Evolutionary conservation across 2,113 vertebrate genomes (phyloP), one percentile per base, ranked within the genome.

Genomic region (Thamnaconus septentrionalis): DNA sequence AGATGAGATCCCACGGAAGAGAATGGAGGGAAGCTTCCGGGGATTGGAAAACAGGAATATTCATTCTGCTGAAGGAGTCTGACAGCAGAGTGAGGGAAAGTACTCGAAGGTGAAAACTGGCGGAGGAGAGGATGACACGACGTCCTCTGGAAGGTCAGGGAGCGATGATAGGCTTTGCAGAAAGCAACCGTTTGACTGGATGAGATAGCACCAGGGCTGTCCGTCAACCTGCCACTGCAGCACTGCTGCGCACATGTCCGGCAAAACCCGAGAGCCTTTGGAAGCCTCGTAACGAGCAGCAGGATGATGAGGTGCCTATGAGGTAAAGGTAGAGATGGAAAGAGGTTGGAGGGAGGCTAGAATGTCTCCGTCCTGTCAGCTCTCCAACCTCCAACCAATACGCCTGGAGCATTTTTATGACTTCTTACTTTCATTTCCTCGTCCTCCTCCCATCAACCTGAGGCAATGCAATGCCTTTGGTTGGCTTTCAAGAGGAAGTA

Each of bases 231-330:
- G 55, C 75, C 73, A 51, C 10, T 5, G 75, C 64, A 65, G 51
- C 6, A 4, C 65, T 69, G 4, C 50, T 52, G 50, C 69, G 49
- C 58, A 64, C 70, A 55, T 61, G 71, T 71, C 49, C 48, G 3
- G 75, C 65, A 54, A 72, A 54, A 31, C 18, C 18, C 18, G 18
- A 31, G 18, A 31, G 18, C 18, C 18, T 31, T 31, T 3, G 18
- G 68, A 70, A 77, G 61, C 45, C 64, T 72, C 5, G 3, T 54
- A 74, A 79, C 69, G 49, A 69, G 52, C 57, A 7, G 44, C 55
- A 8, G 10, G 68, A 76, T 87, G 71, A 88, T 84, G 83, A 86
- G 82, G 83, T 85, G 83, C 48, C 59, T 59, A 81, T 83, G 83
- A 85, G 74, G 72, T 66, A 80, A 72, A 80, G 56, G 61, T 45